phyloP scores from a whole-genome alignment of 2,888 invertebrate genomes.

The Brachyopa scutellaris region DNA sequence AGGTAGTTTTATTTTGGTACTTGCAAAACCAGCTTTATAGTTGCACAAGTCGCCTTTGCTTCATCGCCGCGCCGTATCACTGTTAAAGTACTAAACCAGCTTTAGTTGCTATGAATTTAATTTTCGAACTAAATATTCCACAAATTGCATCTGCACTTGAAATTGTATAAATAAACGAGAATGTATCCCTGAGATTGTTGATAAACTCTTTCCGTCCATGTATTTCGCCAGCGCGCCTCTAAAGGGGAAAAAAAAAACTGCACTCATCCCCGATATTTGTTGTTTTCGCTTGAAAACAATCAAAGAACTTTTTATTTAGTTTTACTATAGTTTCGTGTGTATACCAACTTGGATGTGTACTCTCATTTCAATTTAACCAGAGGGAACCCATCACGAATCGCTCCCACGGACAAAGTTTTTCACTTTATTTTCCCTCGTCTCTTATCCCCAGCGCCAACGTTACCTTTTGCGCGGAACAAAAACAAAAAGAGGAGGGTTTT shows the following conservation, averaged over 20 bases:
- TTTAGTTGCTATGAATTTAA: no score
- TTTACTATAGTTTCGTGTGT: slow-evolving; percentile 42
- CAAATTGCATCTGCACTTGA: background rate
- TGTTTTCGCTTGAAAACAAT: slow-evolving; percentile 64
- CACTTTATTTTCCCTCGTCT: slow-evolving; percentile 55
- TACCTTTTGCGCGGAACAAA: slow-evolving; percentile 10
- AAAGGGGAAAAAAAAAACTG: no score
- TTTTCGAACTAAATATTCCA: no score
- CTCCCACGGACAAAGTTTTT: slow-evolving; percentile 67
- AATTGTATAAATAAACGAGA: background rate
- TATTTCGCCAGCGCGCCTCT: no score
- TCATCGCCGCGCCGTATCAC: no score
- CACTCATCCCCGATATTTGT: slow-evolving; percentile 25
- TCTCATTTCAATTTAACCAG: slow-evolving; percentile 63
- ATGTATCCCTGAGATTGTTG: background rate
- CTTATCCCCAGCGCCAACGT: background rate
- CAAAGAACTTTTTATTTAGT: slow-evolving; percentile 69
- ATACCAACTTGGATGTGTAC: slow-evolving; percentile 46
- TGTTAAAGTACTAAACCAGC: no score
- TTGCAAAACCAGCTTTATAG: no score
- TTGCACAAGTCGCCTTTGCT: no score
- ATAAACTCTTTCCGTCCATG: no score
- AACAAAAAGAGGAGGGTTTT: slow-evolving; percentile 6
- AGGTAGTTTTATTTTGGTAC: no score
- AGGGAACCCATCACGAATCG: slow-evolving; percentile 56